Conservation (phyloP, 2,113 vertebrate species). For the Probosciger aterrimus region DNA sequence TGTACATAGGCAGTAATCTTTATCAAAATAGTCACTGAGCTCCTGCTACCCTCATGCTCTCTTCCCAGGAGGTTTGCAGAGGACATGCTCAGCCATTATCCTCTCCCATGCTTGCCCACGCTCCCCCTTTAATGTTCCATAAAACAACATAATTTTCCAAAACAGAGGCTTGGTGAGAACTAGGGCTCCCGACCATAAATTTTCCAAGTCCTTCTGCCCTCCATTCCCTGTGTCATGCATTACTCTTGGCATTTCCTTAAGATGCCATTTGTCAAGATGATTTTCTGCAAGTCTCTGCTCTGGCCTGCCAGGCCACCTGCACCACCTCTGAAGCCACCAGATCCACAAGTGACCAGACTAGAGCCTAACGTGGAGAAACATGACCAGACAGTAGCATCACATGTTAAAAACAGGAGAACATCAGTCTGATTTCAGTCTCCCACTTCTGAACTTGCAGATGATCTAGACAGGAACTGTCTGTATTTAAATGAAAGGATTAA, state of each 20-base stretch:
- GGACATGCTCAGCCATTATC: background rate
- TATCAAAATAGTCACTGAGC: slow-evolving; percentile 18
- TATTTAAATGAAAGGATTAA: background rate
- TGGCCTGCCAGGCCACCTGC: background rate
- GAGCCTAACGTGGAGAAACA: fast-evolving
- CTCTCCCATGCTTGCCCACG: background rate
- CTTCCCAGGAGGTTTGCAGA: slow-evolving; percentile 11
- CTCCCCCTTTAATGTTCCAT: background rate
- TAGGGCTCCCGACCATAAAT: background rate
- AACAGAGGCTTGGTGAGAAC: slow-evolving; percentile 3
- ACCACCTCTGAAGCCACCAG: background rate
- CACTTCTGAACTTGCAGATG: background rate
- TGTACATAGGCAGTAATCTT: background rate
- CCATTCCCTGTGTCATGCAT: background rate
- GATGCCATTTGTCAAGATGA: background rate
- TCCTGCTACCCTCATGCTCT: background rate
- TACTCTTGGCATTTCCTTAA: background rate
- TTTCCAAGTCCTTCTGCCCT: background rate
- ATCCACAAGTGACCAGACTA: background rate
- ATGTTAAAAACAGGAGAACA: background rate
- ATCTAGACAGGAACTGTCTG: background rate
- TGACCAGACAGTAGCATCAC: background rate
- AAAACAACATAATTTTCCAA: background rate
- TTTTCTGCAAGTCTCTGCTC: background rate
- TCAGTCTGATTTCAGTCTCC: background rate